Evolutionary conservation across 53 echinoderm and acorn worm species (phyloP), one percentile per base, ranked within the genome.

Genomic region (Apostichopus leukothele): DNA sequence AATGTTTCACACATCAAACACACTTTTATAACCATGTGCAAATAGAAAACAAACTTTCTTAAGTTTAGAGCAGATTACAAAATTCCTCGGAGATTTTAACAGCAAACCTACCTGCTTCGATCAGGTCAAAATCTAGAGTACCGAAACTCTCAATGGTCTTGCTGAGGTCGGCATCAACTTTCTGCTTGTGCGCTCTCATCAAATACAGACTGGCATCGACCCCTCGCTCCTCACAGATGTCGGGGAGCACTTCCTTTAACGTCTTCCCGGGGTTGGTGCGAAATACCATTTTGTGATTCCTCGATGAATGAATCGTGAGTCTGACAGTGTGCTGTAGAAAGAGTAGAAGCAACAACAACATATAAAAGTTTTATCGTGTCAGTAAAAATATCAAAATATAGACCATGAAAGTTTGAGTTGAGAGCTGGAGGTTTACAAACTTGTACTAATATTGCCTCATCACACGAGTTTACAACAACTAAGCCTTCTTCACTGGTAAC

Each of bases 191-290:
- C 55, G 91, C 92, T 78, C 98, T 86, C 53, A 98, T 88, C 0
- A 91, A 74, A 23, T 91, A 89, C 39, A 87, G 91, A 53, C 66
- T 50, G 20, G 84, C 89, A 5, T 95, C 93, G 9, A 94, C 89
- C 7, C 94, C 95, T 77, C 91, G 86, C 91, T 98, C 95, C 10
- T 98, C 94, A 55, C 95, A 95, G 50, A 98, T 93, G 60, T 84
- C 51, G 14, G 95, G 95, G 39, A 98, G 67, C 50, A 96, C 89
- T 4, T 98, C 95, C 75, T 85, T 67, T 7, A 98, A 90, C 12
- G 94, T 90, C 67, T 93, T 95, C 50, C 93, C 91, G 5, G 98
- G 98, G 89, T 95, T 96, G 52, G 95, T 92, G 5, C 98, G 91
- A 14, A 98, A 88, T 18, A 94, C 86, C 86, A 96, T 89, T 83